Conservation (phyloP, 2,113 vertebrate genomes). For the Pelecanoides urinatrix region DNA sequence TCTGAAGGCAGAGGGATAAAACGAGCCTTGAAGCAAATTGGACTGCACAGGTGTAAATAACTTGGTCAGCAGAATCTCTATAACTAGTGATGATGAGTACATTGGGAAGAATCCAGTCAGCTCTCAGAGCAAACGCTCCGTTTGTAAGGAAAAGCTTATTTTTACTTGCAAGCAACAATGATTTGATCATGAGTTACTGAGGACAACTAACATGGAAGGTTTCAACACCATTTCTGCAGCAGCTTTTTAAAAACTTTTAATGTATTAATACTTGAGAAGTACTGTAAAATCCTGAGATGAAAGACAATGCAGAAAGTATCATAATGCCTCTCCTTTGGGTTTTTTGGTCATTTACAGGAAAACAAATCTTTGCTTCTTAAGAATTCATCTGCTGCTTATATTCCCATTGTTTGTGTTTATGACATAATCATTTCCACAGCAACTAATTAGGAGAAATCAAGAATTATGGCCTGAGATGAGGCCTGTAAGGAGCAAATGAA, state of each 20-base stretch:
- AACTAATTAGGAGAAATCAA: slow-evolving; percentile 65
- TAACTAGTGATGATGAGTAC: background rate
- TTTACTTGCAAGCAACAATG: background rate
- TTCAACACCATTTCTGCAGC: slow-evolving; percentile 31
- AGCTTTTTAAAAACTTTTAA: slow-evolving; percentile 25
- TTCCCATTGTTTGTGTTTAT: slow-evolving; percentile 60
- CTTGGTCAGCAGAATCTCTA: background rate
- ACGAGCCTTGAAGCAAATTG: slow-evolving; percentile 7
- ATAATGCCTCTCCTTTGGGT: slow-evolving; percentile 1
- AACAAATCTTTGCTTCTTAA: slow-evolving; percentile 69
- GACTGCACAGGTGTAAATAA: slow-evolving; percentile 11
- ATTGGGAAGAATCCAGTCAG: background rate
- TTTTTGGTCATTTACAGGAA: slow-evolving; percentile 66
- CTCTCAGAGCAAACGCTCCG: background rate
- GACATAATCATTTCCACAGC: slow-evolving; percentile 67
- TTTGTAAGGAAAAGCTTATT: background rate
- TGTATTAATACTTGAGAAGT: slow-evolving; percentile 36
- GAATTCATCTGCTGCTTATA: slow-evolving; percentile 63
- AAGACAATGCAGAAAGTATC: slow-evolving; percentile 46
- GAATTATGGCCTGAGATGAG: slow-evolving; percentile 36
- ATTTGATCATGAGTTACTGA: slow-evolving; percentile 15
- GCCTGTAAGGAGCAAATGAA: slow-evolving; percentile 38
- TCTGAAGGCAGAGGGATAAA: slow-evolving; percentile 15
- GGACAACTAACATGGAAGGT: slow-evolving; percentile 26
- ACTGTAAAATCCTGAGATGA: slow-evolving; percentile 36